These are phyloP conservation scores for Alloscopus bannaensis DNA, from an alignment of 2,888 invertebrate species.

Conservation along the genomic window DNA sequence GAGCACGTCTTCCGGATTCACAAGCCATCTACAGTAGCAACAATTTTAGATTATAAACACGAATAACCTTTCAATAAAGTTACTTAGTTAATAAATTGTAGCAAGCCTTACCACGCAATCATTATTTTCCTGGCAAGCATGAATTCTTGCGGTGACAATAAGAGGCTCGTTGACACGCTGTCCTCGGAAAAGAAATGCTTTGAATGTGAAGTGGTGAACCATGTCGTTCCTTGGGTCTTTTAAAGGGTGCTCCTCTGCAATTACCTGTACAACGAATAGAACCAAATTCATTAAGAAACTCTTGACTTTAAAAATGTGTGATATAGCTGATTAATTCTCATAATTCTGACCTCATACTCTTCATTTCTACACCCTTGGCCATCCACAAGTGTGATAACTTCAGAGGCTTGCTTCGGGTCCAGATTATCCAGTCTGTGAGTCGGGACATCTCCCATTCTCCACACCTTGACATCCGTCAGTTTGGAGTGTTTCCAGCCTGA, in stretches of 20 bases:
- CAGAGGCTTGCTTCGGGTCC: conserved; percentile 71
- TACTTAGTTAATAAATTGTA: background rate
- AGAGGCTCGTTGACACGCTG: conserved; percentile 72
- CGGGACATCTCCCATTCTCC: conserved; percentile 70
- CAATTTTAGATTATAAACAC: background rate
- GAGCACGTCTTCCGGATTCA: conserved; percentile 29
- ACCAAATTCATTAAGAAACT: background rate
- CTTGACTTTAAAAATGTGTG: background rate
- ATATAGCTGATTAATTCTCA: background rate
- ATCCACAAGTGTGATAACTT: conserved; percentile 72
- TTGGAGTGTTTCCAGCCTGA: conserved; percentile 71
- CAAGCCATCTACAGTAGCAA: conserved; percentile 46
- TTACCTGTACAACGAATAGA: conserved; percentile 63
- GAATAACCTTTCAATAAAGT: background rate
- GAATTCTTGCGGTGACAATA: conserved; percentile 72
- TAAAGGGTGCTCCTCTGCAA: conserved; percentile 70
- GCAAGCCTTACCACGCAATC: conserved; percentile 66
- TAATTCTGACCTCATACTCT: conserved; percentile 66
- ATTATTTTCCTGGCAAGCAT: conserved; percentile 70
- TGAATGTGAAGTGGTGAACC: conserved; percentile 72
- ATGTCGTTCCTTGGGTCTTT: conserved; percentile 71
- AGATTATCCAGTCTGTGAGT: conserved; percentile 60
- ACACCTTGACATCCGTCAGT: conserved; percentile 72
- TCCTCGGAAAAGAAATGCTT: conserved; percentile 72
- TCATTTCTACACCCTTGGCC: conserved; percentile 69